Percentiles rank a stretch among this genome's conserved stretches.
phyloP scores from a whole-genome alignment of 2,113 vertebrate genomes.

The Rafetus swinhoei region DNA sequence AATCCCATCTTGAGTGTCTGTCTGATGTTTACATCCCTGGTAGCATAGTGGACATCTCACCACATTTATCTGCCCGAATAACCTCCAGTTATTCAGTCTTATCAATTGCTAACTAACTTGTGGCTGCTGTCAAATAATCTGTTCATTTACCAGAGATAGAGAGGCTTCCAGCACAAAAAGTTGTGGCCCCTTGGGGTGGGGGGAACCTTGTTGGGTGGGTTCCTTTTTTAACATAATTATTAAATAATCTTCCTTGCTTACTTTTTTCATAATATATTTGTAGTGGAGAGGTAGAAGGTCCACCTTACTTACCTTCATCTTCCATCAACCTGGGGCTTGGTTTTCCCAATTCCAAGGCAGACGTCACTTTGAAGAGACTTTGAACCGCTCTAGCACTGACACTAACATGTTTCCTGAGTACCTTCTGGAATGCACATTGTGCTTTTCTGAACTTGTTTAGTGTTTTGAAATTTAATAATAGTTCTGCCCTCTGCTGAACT shows the following conservation, averaged over 20 bases:
- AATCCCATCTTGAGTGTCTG: no score
- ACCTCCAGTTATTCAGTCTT: not conserved
- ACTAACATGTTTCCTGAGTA: not conserved
- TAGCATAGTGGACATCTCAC: no score
- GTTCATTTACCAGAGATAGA: not conserved
- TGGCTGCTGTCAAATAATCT: not conserved
- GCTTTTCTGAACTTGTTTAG: not conserved
- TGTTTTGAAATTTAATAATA: not conserved
- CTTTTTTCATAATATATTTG: not conserved
- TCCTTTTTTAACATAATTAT: not conserved
- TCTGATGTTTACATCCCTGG: no score
- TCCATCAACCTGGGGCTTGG: not conserved
- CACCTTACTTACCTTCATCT: not conserved
- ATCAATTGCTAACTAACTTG: not conserved
- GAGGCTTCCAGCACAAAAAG: not conserved
- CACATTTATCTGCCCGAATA: not conserved
- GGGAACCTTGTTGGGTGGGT: not conserved
- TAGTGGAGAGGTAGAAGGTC: not conserved
- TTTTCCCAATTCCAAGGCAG: not conserved
- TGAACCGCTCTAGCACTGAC: not conserved
- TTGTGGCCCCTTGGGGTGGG: not conserved
- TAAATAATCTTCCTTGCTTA: not conserved
- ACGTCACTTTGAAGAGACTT: not conserved
- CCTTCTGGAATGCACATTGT: not conserved
- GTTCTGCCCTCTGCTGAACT: not conserved